Percentiles rank a stretch among this genome's conserved stretches.
Evolutionary conservation across 1,140 invertebrate genomes (phyloP).

Genomic region (Berghia stephanieae): DNA sequence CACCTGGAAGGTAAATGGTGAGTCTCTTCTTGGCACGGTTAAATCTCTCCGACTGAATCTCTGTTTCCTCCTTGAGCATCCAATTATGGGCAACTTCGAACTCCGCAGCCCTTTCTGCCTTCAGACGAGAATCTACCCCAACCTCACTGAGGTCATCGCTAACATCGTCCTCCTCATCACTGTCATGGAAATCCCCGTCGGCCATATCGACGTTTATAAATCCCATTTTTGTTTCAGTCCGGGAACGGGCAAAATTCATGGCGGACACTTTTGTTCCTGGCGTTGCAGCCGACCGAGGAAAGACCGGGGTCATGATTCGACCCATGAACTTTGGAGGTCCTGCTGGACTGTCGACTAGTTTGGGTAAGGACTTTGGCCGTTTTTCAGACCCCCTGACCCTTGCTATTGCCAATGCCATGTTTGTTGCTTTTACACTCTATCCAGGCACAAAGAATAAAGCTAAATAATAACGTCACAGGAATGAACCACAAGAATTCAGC

Average conservation of each 20-base stretch:
- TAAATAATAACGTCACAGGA: too few relatives aligned
- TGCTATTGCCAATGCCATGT: not conserved
- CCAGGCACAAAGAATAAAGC: too few relatives aligned
- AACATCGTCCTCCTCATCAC: not conserved
- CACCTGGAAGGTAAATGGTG: conserved; percentile 44
- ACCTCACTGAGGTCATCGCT: not conserved
- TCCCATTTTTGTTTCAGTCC: not conserved
- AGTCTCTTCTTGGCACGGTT: conserved; percentile 39
- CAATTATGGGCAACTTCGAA: conserved; percentile 55
- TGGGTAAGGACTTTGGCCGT: not conserved
- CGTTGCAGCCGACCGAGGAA: not conserved
- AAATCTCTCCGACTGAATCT: conserved; percentile 40
- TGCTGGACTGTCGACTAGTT: not conserved
- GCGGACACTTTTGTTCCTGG: not conserved
- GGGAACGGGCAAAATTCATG: not conserved
- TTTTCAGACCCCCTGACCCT: not conserved
- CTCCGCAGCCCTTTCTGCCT: conserved; percentile 35
- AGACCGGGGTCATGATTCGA: not conserved
- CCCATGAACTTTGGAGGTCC: not conserved
- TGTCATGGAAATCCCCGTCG: not conserved
- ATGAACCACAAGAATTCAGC: too few relatives aligned
- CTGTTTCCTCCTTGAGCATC: conserved; percentile 45
- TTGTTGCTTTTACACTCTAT: too few relatives aligned
- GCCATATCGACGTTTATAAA: not conserved
- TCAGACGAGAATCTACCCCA: not conserved